Evolutionary conservation across 2,888 invertebrate species (phyloP), one percentile per base, ranked within the genome.

Genomic region (Metellina segmentata): DNA sequence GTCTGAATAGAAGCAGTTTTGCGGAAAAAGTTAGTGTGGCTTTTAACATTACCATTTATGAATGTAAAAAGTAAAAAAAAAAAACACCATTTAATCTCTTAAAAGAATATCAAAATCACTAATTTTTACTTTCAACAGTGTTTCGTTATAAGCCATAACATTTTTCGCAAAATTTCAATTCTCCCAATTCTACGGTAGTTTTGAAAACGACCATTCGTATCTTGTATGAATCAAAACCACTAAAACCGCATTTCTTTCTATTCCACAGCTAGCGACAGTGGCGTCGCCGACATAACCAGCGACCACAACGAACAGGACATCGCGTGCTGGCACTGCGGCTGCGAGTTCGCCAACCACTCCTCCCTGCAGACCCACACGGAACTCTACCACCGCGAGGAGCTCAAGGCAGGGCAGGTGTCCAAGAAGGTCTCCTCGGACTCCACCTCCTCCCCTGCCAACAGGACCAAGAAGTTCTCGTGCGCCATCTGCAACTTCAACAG

Each of bases 271-370:
- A 92, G 92, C 9, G 92, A 92, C 81, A 92, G 89, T 51, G 85
- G 89, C 0, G 78, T 89, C 16, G 69, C 85, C 0, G 92, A 92
- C 52, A n/a, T 81, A 2, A 71, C 85, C 13, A 85, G 81, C 48
- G 81, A 79, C 53, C 70, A 71, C 70, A 77, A 71, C 20, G 92
- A 92, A 19, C 83, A 86, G 51, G 91, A 91, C 34, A 95, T 96
- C 94, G 95, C 95, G 93, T 96, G 96, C 94, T 95, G 94, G 93
- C 95, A 95, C 94, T 96, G 96, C 94, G 96, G 96, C 91, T 96
- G 96, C 94, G 96, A 96, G 94, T 96, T 96, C 94, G 95, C 95
- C 93, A 95, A 96, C 94, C 95, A 95, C 93, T 94, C 95, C 90
- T 96, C 96, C 52, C 94, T 96, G 81, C 95, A 95, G 94, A 93